Percentiles rank a stretch among this genome's conserved stretches.
Evolutionary conservation across 1,140 invertebrate species (phyloP).

Genomic region (Heterodera schachtii): DNA sequence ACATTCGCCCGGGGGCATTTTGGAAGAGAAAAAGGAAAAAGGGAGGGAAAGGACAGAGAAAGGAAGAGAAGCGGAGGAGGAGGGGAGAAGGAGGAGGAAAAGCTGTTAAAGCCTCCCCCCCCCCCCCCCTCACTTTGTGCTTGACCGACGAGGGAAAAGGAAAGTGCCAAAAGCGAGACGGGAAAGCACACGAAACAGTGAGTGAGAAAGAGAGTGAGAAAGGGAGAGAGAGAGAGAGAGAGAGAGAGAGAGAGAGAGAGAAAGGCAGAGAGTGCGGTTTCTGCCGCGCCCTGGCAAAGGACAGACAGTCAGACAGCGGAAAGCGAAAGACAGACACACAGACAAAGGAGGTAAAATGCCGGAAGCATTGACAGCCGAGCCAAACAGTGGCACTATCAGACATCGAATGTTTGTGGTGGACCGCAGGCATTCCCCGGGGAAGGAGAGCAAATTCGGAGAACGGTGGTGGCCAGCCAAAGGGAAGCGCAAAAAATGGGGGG

Average conservation of each 20-base stretch:
- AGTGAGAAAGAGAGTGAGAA: no score
- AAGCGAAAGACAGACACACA: not conserved
- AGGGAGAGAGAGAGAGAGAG: no score
- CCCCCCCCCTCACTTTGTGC: not conserved
- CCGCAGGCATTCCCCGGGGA: not conserved
- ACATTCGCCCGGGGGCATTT: no score
- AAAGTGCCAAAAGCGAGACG: not conserved
- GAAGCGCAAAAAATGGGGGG: no score
- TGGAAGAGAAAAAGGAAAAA: not conserved
- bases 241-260: no score
- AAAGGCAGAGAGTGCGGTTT: no score
- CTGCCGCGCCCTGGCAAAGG: no score
- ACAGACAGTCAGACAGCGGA: not conserved
- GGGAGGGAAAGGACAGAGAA: not conserved
- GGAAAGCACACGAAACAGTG: no score
- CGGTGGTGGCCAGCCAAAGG: not conserved
- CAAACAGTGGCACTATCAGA: not conserved
- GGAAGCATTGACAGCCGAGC: not conserved
- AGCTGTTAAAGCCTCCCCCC: not conserved
- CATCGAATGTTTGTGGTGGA: not conserved
- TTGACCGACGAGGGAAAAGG: not conserved
- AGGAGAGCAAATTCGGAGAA: not conserved
- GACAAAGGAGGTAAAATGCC: not conserved
- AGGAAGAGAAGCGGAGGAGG: not conserved
- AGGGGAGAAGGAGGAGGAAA: not conserved